Conservation (phyloP, 2,113 vertebrate species). For the Heterocephalus glaber region DNA sequence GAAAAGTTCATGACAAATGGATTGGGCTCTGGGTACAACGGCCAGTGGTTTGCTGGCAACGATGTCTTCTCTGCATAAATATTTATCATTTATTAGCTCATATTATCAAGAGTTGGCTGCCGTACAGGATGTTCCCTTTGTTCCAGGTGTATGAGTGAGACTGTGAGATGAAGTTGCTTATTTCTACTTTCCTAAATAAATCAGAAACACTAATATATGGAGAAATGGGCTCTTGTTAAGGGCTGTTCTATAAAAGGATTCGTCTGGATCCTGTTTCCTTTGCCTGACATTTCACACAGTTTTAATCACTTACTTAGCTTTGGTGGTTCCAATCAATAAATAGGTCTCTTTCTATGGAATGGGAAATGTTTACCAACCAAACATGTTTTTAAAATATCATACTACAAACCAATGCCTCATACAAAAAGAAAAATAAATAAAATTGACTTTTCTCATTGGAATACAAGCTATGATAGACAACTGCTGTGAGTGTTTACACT, state of each 20-base stretch:
- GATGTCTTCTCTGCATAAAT: not conserved
- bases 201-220: not conserved
- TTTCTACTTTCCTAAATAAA: not conserved
- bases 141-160: not conserved
- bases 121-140: not conserved
- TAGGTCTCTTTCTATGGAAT: not conserved
- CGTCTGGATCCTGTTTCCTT: slow-evolving; percentile 19
- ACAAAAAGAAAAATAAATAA: not conserved
- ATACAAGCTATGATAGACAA: not conserved
- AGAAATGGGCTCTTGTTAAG: not conserved
- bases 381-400: not conserved
- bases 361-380: not conserved
- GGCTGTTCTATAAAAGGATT: not conserved
- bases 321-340: not conserved
- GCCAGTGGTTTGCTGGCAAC: not conserved
- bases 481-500: not conserved
- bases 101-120: not conserved
- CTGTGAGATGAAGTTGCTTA: not conserved
- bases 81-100: not conserved
- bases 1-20: not conserved
- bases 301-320: slow-evolving; percentile 32
- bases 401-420: not conserved
- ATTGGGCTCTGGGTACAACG: not conserved
- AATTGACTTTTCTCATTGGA: not conserved
- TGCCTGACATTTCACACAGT: not conserved